phyloP scores from a whole-genome alignment of 30 jellyfish, hydroid and myxozoan genomes.

The Cassiopea xamachana region DNA sequence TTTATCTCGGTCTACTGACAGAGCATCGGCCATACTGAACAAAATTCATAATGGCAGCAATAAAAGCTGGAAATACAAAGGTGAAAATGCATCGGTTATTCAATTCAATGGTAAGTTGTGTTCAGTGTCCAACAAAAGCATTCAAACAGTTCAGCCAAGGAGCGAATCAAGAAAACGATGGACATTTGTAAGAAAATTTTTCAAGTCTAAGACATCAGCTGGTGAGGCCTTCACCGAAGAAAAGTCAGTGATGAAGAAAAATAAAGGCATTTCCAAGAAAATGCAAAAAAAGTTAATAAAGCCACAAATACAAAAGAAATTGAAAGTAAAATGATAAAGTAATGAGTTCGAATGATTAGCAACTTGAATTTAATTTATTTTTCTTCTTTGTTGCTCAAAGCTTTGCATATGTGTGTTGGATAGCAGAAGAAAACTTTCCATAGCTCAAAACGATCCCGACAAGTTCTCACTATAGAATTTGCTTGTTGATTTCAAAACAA shows the following conservation, averaged over 20 bases:
- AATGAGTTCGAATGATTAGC: no score
- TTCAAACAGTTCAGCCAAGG: conserved; percentile 2
- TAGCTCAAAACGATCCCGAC: no score
- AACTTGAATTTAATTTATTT: no score
- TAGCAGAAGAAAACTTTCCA: no score
- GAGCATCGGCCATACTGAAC: background rate
- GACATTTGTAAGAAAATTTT: conserved; percentile 1
- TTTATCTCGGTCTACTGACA: background rate
- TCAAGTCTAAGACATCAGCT: background rate
- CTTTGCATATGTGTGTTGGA: no score
- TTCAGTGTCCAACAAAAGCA: background rate
- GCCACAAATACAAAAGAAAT: no score
- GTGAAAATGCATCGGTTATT: background rate
- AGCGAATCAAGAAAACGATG: conserved; percentile 1
- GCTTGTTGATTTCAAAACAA: no score
- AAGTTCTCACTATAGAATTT: no score
- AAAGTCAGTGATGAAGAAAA: background rate
- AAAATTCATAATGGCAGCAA: background rate
- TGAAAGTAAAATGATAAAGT: no score
- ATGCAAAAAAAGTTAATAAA: no score
- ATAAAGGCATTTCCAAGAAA: background rate
- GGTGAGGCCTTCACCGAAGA: background rate
- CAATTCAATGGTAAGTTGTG: background rate
- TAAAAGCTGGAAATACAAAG: background rate
- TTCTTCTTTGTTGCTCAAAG: no score